Conservation (phyloP, 2,113 vertebrate species). For the Pseudorasbora parva region DNA sequence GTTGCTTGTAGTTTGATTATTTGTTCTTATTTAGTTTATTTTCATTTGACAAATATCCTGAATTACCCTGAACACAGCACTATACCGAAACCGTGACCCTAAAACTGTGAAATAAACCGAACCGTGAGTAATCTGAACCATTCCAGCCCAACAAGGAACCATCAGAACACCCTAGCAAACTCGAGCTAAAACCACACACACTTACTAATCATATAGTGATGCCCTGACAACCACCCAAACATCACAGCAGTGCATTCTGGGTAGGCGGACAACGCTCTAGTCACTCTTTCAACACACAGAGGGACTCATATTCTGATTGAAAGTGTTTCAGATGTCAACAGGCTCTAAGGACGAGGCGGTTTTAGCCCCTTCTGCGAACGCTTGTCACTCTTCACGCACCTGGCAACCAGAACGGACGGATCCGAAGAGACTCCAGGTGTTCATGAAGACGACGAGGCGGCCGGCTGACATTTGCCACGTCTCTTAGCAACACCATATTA, state of each 20-base stretch:
- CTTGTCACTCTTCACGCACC: conserved; percentile 59
- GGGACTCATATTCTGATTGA: neutral
- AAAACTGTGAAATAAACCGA: too few species aligned
- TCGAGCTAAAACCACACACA: neutral
- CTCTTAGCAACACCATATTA: conserved; percentile 49
- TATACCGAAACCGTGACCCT: too few species aligned
- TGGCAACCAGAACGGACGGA: conserved; percentile 68
- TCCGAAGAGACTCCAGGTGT: conserved; percentile 65
- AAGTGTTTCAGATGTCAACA: neutral
- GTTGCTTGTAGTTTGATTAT: too few species aligned
- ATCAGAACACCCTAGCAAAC: neutral
- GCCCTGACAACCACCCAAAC: neutral
- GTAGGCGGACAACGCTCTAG: neutral
- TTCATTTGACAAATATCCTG: too few species aligned
- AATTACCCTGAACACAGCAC: too few species aligned
- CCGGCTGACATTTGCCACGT: conserved; percentile 45
- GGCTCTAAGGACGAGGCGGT: neutral
- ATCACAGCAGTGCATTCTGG: neutral
- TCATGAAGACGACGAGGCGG: conserved; percentile 61
- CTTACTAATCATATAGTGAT: neutral
- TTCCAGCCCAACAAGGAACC: neutral
- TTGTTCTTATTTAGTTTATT: too few species aligned
- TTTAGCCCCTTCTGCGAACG: neutral
- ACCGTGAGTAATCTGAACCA: too few species aligned
- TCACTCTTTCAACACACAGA: neutral